phyloP scores from a whole-genome alignment of 2,797 vertebrate species.

The Helostoma temminkii region DNA sequence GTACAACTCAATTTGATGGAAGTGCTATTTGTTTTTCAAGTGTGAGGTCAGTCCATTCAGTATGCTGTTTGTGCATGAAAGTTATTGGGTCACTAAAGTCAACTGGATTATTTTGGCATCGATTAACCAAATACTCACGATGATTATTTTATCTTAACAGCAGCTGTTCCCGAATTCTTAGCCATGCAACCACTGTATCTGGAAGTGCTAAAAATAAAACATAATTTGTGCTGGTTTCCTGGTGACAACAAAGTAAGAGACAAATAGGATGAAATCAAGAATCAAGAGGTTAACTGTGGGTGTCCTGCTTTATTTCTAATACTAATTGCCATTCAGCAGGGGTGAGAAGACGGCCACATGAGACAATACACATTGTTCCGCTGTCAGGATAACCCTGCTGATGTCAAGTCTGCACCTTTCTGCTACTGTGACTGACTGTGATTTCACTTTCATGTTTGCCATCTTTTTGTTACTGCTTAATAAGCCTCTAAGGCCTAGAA shows the following conservation, averaged over 20 bases:
- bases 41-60: no score
- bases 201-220: background rate
- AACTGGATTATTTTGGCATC: no score
- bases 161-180: background rate
- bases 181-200: background rate
- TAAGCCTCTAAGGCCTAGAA: slow-evolving; percentile 1
- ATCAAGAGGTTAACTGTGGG: slow-evolving; percentile 41
- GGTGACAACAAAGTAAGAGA: slow-evolving; percentile 13
- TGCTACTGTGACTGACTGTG: slow-evolving; percentile 31
- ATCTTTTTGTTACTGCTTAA: slow-evolving; percentile 1
- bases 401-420: slow-evolving; percentile 50
- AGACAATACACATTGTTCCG: slow-evolving; percentile 46
- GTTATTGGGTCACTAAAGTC: no score
- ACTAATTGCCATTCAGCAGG: slow-evolving; percentile 69
- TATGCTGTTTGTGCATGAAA: no score
- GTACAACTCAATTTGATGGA: no score
- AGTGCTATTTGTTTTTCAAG: no score
- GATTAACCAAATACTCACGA: background rate
- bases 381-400: slow-evolving; percentile 61
- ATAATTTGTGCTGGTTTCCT: slow-evolving; percentile 28
- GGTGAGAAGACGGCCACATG: slow-evolving; percentile 47
- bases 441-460: background rate
- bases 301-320: slow-evolving; percentile 45
- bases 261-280: slow-evolving; percentile 29
- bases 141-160: slow-evolving; percentile 1